These are phyloP conservation scores for Cathartes aura DNA, from an alignment of 2,113 vertebrate genomes.

Conservation along the genomic window DNA sequence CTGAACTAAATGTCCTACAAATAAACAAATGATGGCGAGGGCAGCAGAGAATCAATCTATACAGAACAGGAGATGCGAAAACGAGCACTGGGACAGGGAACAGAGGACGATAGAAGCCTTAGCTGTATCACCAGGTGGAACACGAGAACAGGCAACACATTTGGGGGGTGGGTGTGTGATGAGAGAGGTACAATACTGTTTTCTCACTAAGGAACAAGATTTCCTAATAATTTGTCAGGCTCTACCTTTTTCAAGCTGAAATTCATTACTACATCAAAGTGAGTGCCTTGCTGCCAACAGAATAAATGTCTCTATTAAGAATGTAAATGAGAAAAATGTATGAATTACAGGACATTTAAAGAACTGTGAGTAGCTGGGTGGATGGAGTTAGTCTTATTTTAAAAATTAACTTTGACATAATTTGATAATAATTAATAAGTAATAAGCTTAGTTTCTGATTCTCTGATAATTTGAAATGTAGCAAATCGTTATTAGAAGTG, in stretches of 20 bases:
- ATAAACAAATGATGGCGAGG: neutral
- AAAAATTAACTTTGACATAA: neutral
- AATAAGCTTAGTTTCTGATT: neutral
- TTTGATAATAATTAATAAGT: neutral
- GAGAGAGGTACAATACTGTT: neutral
- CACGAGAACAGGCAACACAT: neutral
- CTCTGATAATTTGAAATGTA: neutral
- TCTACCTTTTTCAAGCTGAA: neutral
- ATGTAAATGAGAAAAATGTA: neutral
- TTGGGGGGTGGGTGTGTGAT: neutral
- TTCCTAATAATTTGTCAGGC: neutral
- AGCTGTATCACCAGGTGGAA: neutral
- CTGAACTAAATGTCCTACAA: neutral
- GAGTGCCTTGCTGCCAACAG: neutral
- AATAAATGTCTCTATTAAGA: neutral
- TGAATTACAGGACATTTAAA: neutral
- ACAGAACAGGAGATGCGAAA: neutral
- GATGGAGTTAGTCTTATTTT: neutral
- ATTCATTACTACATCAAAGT: conserved; percentile 6
- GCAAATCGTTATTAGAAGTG: accelerated
- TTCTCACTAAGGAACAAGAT: neutral
- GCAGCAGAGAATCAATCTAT: neutral
- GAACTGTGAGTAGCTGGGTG: neutral
- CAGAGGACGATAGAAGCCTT: neutral
- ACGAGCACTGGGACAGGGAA: neutral